Conservation (phyloP, 1,140 invertebrate species). For the Streblospio benedicti region DNA sequence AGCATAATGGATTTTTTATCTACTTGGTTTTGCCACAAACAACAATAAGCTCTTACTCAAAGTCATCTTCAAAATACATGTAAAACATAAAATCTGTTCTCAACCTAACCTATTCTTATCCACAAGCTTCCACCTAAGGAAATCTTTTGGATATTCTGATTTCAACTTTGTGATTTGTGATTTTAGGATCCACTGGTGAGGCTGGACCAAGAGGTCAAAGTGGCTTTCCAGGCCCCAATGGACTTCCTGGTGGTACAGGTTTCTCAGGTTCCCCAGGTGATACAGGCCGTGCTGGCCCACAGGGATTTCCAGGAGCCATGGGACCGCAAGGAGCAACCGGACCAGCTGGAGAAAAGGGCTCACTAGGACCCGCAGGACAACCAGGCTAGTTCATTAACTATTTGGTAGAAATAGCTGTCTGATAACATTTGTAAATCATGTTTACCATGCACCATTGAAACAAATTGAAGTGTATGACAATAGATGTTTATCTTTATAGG, state of each 20-base stretch:
- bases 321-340: background rate
- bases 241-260: too few species aligned
- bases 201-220: slow-evolving; percentile 1
- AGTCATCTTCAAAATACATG: too few species aligned
- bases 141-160: background rate
- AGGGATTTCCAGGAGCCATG: slow-evolving; percentile 32
- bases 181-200: slow-evolving; percentile 10
- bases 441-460: background rate
- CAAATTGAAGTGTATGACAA: background rate
- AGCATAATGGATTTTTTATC: too few species aligned
- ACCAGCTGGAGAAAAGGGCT: background rate
- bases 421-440: background rate
- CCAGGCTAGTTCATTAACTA: slow-evolving; percentile 9
- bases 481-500: background rate
- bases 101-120: too few species aligned
- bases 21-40: too few species aligned
- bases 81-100: too few species aligned
- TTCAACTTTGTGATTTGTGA: background rate
- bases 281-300: background rate
- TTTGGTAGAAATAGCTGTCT: too few species aligned
- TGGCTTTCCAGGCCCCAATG: slow-evolving; percentile 2
- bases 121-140: background rate
- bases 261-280: too few species aligned
- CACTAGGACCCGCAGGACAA: slow-evolving; percentile 5
- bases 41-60: too few species aligned